Conservation (phyloP, 2,113 vertebrate species). For the Chauna torquata region DNA sequence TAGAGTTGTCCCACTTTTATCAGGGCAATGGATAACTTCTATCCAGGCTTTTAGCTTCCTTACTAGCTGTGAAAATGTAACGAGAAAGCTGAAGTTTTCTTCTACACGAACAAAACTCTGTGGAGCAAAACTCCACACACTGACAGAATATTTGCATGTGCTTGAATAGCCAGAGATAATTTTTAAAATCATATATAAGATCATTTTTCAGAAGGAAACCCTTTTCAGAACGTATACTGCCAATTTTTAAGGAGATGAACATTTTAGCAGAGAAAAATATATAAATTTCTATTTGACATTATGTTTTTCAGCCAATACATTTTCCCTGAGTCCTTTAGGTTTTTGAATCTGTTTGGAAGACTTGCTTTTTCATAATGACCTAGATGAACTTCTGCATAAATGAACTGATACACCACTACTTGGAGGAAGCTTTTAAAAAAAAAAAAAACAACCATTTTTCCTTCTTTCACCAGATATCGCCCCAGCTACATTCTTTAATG, state of each 20-base stretch:
- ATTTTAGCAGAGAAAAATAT: not conserved
- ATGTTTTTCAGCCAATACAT: not conserved
- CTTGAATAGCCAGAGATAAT: not conserved
- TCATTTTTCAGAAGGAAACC: not conserved
- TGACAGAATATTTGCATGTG: not conserved
- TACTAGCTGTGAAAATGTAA: not conserved
- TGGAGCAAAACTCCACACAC: too few species aligned
- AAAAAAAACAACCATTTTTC: not conserved
- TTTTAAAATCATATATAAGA: not conserved
- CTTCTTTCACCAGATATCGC: not conserved
- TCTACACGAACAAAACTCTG: not conserved
- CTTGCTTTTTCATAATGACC: not conserved
- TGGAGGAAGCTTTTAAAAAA: not conserved
- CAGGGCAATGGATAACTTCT: not conserved
- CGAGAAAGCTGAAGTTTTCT: not conserved
- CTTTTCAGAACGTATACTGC: not conserved
- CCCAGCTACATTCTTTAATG: not conserved
- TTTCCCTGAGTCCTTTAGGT: not conserved
- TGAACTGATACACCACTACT: not conserved
- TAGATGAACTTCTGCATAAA: not conserved
- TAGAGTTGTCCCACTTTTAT: not conserved
- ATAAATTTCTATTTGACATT: not conserved
- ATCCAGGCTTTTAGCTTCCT: not conserved
- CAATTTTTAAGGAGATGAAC: not conserved
- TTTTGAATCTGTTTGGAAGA: not conserved